Evolutionary conservation across 2,797 vertebrate genomes (phyloP).

Genomic region (Sebastes iracundus): DNA sequence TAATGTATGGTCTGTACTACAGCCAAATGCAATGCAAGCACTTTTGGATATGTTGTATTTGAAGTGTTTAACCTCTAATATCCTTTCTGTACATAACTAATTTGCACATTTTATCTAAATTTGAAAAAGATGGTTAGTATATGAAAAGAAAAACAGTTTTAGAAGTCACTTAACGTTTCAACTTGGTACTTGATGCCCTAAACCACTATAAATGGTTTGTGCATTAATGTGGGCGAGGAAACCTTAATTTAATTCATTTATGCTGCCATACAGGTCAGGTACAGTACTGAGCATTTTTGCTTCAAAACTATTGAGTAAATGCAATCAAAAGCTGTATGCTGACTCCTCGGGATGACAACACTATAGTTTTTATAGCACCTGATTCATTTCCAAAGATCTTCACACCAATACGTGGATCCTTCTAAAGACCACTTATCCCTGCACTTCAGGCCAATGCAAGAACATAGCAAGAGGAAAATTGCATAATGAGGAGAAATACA

Average conservation of each 20-base stretch:
- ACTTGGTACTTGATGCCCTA: background rate
- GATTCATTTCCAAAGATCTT: conserved; percentile 13
- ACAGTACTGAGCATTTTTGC: background rate
- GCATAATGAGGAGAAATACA: conserved; percentile 42
- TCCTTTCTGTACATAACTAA: background rate
- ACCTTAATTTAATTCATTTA: background rate
- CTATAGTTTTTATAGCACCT: conserved; percentile 2
- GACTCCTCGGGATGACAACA: background rate
- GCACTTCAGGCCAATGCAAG: conserved; percentile 6
- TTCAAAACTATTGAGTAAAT: background rate
- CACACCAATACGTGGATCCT: background rate
- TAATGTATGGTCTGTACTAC: background rate
- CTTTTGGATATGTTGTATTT: background rate
- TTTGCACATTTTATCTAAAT: background rate
- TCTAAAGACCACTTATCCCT: background rate
- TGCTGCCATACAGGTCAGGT: background rate
- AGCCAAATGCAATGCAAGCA: background rate
- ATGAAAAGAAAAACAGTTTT: background rate
- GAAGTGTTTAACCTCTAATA: background rate
- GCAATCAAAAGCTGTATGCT: background rate
- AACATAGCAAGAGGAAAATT: conserved; percentile 6
- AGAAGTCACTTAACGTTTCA: background rate
- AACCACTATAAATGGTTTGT: background rate
- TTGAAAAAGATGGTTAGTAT: background rate
- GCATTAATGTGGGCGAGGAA: background rate